Evolutionary conservation across 2,888 invertebrate species (phyloP), one percentile per base, ranked within the genome.

Genomic region (Hyles lineata): DNA sequence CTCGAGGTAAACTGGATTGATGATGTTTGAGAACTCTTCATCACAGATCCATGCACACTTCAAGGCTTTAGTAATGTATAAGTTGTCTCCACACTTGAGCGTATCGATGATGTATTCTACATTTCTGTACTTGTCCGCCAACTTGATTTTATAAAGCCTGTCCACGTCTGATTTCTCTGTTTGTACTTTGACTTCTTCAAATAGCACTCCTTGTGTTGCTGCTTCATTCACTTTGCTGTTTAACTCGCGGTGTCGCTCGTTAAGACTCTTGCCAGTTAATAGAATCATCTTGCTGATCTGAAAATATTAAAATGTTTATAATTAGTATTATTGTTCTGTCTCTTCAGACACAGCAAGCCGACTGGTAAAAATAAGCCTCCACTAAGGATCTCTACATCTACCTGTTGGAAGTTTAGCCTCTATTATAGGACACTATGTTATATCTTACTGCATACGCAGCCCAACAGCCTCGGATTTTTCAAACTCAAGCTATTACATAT

Each of bases 91-190:
- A 50, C 82, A 84, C 77, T 88, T 92, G 0, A 92, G 74, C 6
- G 82, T 79, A 55, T 90, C 85, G 50, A 89, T 32, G 15, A 92
- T 84, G 71, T 88, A 91, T 58, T 88, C 85, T 9, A 87, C 73
- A 73, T 91, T 85, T 74, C 79, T 83, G 25, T 84, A 85, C 76
- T 86, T 87, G 15, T 89, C 85, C 2, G 92, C 92, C 7, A 92
- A 75, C 78, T 90, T 90, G 55, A 92, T 92, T 80, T 90, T 89
- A 74, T 85, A 92, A 2, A 92, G 73, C 55, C 79, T 88, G 67
- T 92, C 91, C 4, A 87, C 70, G 77, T 92, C 92, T 9, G 83
- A 79, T n/a, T 76, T 74, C 69, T 86, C 87, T 4, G 73, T 58
- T 61, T 78, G 74, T 21, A 76, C 71, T 76, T 83, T 82, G 7